phyloP scores from a whole-genome alignment of 2,888 invertebrate genomes.

The Diarsia dahlii region DNA sequence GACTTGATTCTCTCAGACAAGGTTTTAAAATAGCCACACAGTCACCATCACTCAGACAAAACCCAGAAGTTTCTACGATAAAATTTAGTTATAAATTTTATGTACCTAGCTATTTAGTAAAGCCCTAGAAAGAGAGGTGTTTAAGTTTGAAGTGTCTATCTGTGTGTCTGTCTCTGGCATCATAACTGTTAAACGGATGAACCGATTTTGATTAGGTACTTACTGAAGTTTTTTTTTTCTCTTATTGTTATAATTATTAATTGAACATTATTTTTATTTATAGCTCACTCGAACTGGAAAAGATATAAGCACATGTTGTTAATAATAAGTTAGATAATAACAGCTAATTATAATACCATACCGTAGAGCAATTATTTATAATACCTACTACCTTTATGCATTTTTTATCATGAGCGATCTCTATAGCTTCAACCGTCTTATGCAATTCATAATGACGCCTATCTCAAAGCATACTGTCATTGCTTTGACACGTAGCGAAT shows the following conservation, averaged over 20 bases:
- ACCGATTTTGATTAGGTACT: not conserved
- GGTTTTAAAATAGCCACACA: not conserved
- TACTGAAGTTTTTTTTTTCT: no score
- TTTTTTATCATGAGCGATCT: slow-evolving; percentile 35
- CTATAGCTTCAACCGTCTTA: slow-evolving; percentile 40
- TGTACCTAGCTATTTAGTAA: not conserved
- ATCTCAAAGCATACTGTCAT: slow-evolving; percentile 45
- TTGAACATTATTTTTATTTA: not conserved
- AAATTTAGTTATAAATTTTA: no score
- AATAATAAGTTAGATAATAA: slow-evolving; percentile 32
- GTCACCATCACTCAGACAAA: not conserved
- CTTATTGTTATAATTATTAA: not conserved
- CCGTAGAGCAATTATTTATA: slow-evolving; percentile 32
- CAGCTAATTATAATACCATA: slow-evolving; percentile 34
- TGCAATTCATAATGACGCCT: slow-evolving; percentile 59
- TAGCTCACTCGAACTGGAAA: not conserved
- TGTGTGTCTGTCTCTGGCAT: no score
- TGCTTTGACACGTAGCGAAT: slow-evolving; percentile 34
- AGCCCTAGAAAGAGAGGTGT: no score
- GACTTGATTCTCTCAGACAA: not conserved
- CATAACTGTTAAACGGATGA: no score
- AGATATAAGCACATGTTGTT: slow-evolving; percentile 4
- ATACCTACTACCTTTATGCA: slow-evolving; percentile 12
- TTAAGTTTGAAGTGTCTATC: no score
- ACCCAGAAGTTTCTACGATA: not conserved